Percentiles rank a stretch among this genome's conserved stretches.
These are phyloP conservation scores for Acronicta leporina DNA, from an alignment of 2,888 invertebrate species.

Conservation along the genomic window DNA sequence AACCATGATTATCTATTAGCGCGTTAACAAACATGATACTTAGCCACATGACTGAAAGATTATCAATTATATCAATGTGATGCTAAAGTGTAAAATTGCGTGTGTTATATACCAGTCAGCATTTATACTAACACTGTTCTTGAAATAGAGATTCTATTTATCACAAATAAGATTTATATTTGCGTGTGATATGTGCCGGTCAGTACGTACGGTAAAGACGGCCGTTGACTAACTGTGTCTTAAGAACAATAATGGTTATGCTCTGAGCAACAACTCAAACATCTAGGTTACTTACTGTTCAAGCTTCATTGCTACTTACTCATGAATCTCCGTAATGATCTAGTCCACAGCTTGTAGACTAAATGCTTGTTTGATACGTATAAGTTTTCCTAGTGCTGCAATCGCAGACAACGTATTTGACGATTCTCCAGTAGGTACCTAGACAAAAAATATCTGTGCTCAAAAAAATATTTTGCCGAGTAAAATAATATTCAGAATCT, in stretches of 20 bases:
- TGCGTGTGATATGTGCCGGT: conserved; percentile 55
- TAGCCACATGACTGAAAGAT: conserved; percentile 25
- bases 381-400: background rate
- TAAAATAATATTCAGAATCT: too few relatives aligned
- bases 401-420: background rate
- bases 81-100: conserved; percentile 23
- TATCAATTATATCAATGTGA: conserved; percentile 24
- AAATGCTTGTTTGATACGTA: conserved; percentile 20
- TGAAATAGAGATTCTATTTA: conserved; percentile 26
- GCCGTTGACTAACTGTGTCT: conserved; percentile 70
- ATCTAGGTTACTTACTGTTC: conserved; percentile 58
- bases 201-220: conserved; percentile 74
- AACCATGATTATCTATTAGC: conserved; percentile 45
- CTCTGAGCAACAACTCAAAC: conserved; percentile 54
- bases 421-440: too few relatives aligned
- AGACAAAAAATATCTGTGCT: background rate
- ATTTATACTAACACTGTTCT: conserved; percentile 20
- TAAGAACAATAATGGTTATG: conserved; percentile 64
- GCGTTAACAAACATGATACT: conserved; percentile 41
- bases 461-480: too few relatives aligned
- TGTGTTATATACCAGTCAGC: conserved; percentile 25
- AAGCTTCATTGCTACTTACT: conserved; percentile 28
- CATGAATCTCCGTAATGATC: conserved; percentile 33
- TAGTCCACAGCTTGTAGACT: conserved; percentile 5
- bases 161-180: conserved; percentile 29